Conservation (phyloP, 2,797 vertebrate genomes). For the Etheostoma perlongum region DNA sequence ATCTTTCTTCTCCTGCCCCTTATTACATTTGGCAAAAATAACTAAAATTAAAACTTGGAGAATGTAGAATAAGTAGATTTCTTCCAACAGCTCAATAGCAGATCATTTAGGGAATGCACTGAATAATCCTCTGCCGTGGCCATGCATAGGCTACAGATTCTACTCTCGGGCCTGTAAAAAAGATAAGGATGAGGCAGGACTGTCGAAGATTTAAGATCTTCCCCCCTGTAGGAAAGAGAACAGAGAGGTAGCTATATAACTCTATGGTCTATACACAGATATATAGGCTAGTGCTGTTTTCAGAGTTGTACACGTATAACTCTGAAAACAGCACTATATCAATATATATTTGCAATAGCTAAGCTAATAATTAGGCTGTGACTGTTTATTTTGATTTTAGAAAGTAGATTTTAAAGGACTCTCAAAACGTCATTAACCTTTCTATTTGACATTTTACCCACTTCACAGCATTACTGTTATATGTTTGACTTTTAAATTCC, state of each 20-base stretch:
- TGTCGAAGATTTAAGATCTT: slow-evolving; percentile 9
- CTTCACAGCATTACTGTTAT: not conserved
- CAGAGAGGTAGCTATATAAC: not conserved
- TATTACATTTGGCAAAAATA: not conserved
- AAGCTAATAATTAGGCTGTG: too few species aligned
- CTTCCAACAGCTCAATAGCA: slow-evolving; percentile 36
- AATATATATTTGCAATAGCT: not conserved
- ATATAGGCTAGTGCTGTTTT: not conserved
- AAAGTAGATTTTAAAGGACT: not conserved
- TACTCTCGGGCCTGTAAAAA: slow-evolving; percentile 40
- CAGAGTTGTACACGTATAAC: not conserved
- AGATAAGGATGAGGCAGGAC: slow-evolving; percentile 36
- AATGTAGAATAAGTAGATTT: not conserved
- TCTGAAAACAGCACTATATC: not conserved
- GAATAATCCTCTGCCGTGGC: slow-evolving; percentile 46
- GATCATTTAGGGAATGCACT: slow-evolving; percentile 46
- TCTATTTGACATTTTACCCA: not conserved
- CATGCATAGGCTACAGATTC: slow-evolving; percentile 45
- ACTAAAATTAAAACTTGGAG: slow-evolving; percentile 4
- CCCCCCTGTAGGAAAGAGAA: not conserved
- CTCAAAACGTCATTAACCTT: not conserved
- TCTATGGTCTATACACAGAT: not conserved
- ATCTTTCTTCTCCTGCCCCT: not conserved
- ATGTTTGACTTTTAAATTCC: not conserved
- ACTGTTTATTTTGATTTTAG: not conserved